Percentiles rank a stretch among this genome's conserved stretches.
These are phyloP conservation scores for Morone saxatilis DNA, from an alignment of 2,113 vertebrate species.

Conservation along the genomic window DNA sequence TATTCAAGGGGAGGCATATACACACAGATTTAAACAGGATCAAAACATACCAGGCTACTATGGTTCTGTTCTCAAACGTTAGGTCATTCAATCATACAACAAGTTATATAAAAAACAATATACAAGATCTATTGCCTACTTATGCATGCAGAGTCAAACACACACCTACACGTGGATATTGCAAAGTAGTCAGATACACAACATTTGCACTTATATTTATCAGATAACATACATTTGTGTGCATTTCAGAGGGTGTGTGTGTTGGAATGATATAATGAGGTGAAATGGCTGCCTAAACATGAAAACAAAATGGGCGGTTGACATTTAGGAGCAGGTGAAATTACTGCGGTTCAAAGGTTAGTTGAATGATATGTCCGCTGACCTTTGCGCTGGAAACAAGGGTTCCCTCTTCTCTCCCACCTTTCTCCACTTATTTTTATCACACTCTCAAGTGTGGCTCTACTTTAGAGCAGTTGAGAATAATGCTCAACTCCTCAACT, in stretches of 20 bases:
- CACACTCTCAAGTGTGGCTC: constrained; percentile 58
- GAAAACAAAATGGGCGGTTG: constrained; percentile 26
- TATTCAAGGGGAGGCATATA: constrained; percentile 62
- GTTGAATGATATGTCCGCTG: constrained; percentile 49
- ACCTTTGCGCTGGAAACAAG: constrained; percentile 26
- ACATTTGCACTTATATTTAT: too few relatives aligned
- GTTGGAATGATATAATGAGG: constrained; percentile 29
- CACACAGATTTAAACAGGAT: background rate
- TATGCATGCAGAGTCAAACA: background rate
- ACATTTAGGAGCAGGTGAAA: constrained; percentile 33
- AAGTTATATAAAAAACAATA: background rate
- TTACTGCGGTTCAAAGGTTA: constrained; percentile 46
- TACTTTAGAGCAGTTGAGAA: constrained; percentile 65
- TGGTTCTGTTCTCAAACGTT: background rate
- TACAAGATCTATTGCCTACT: constrained; percentile 2
- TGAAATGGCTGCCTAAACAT: constrained; percentile 46
- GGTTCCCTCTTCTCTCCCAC: constrained; percentile 25
- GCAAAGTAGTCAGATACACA: constrained; percentile 11
- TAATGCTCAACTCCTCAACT: constrained; percentile 45
- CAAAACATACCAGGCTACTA: background rate
- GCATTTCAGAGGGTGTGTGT: background rate
- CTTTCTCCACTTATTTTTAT: constrained; percentile 57
- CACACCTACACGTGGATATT: background rate
- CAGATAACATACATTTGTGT: background rate
- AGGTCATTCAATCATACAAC: background rate